phyloP scores from a whole-genome alignment of 2,888 invertebrate species.

The Drosophila flavopinicola region DNA sequence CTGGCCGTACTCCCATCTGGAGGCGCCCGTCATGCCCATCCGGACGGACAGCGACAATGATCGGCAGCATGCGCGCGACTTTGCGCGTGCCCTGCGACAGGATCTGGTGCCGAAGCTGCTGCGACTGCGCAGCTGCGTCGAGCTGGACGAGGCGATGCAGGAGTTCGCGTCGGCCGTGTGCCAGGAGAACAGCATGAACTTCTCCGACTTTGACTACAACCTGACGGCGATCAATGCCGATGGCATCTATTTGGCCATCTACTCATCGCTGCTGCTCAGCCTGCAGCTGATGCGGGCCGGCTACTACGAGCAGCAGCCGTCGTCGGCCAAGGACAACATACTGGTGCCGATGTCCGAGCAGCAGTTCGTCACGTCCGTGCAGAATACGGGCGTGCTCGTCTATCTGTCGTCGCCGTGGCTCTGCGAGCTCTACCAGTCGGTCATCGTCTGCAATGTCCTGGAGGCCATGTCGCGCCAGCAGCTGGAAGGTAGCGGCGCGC shows the following conservation, averaged over 20 bases:
- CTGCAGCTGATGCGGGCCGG: constrained; percentile 91
- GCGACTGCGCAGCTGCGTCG: constrained; percentile 91
- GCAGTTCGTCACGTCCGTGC: constrained; percentile 96
- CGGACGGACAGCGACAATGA: constrained; percentile 91
- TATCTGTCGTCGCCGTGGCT: constrained; percentile 97
- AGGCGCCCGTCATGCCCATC: constrained; percentile 83
- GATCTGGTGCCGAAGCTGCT: constrained; percentile 91
- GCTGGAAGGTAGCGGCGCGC: constrained; percentile 73
- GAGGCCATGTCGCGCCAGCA: constrained; percentile 81
- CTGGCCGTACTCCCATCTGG: constrained; percentile 84
- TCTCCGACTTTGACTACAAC: constrained; percentile 86
- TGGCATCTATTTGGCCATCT: constrained; percentile 96
- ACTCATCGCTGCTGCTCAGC: constrained; percentile 92
- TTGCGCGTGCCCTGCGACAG: constrained; percentile 90
- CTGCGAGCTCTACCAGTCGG: constrained; percentile 94
- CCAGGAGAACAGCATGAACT: constrained; percentile 87
- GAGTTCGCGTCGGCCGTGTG: constrained; percentile 96
- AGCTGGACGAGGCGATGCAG: constrained; percentile 95
- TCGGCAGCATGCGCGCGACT: constrained; percentile 93
- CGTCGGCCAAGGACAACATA: constrained; percentile 84
- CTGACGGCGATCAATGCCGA: constrained; percentile 94
- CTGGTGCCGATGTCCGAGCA: constrained; percentile 89
- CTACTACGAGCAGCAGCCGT: constrained; percentile 89
- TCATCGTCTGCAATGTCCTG: constrained; percentile 87
- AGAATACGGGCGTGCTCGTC: constrained; percentile 95